phyloP scores from a whole-genome alignment of 2,113 vertebrate species.

The Poecile atricapillus region DNA sequence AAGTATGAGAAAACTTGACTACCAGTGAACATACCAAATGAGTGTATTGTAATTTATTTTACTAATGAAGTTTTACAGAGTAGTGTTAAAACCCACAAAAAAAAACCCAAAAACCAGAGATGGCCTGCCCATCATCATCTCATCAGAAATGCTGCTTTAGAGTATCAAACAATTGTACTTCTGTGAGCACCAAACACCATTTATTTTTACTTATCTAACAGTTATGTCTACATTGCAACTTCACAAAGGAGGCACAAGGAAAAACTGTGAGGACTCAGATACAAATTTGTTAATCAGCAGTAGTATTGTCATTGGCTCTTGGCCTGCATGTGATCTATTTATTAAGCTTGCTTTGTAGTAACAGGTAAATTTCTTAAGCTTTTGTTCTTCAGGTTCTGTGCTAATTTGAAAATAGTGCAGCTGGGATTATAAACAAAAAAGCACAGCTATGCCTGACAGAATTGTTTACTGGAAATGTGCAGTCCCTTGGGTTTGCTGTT shows the following conservation, averaged over 20 bases:
- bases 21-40: not conserved
- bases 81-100: not conserved
- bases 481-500: not conserved
- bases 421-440: not conserved
- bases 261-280: not conserved
- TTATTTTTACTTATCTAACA: not conserved
- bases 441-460: not conserved
- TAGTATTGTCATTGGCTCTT: not conserved
- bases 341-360: not conserved
- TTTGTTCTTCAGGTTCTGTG: not conserved
- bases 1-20: not conserved
- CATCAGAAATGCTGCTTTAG: not conserved
- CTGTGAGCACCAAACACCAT: not conserved
- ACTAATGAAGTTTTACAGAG: not conserved
- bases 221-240: not conserved
- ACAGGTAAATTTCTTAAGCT: not conserved
- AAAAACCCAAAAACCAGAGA: too few species aligned
- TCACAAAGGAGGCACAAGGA: not conserved
- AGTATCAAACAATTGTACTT: not conserved
- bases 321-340: not conserved
- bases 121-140: not conserved
- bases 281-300: not conserved
- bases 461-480: not conserved
- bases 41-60: not conserved
- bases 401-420: not conserved